phyloP scores from a whole-genome alignment of 35 echinoderm and acorn worm species.

The Apostichopus californicus region DNA sequence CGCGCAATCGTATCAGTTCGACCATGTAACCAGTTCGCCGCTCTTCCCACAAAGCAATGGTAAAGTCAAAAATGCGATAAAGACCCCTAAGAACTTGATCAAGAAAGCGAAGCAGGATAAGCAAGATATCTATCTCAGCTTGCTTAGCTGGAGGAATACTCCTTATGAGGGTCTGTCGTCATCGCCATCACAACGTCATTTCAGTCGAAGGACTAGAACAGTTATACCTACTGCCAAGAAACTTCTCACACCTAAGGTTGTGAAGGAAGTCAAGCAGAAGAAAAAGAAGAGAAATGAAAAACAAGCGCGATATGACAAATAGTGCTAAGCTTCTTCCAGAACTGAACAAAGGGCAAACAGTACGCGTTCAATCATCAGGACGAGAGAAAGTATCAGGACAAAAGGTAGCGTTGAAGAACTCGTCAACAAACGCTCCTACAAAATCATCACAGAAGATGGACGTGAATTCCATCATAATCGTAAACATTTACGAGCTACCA shows the following conservation, averaged over 20 bases:
- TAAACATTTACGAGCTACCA: background rate
- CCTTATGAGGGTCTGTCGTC: background rate
- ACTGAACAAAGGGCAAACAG: too few species aligned
- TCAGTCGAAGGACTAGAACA: too few species aligned
- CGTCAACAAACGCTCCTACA: background rate
- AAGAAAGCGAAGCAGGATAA: slow-evolving; percentile 38
- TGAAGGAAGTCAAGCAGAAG: background rate
- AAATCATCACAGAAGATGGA: background rate
- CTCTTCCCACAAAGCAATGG: slow-evolving; percentile 66
- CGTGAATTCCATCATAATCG: background rate
- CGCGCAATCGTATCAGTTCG: slow-evolving; percentile 22
- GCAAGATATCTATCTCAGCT: slow-evolving; percentile 51
- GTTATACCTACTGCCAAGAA: too few species aligned
- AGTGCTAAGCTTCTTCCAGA: background rate
- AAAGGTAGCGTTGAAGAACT: background rate
- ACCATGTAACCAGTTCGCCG: too few species aligned
- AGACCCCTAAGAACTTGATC: background rate
- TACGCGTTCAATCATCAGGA: too few species aligned
- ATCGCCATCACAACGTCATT: too few species aligned
- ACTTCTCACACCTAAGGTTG: background rate
- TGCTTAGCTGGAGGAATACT: background rate
- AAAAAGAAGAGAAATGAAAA: background rate
- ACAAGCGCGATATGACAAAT: background rate
- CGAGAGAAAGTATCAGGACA: too few species aligned
- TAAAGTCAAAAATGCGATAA: slow-evolving; percentile 64